These are phyloP conservation scores for Rallus crepitans DNA, from an alignment of 2,797 vertebrate genomes.

Conservation along the genomic window DNA sequence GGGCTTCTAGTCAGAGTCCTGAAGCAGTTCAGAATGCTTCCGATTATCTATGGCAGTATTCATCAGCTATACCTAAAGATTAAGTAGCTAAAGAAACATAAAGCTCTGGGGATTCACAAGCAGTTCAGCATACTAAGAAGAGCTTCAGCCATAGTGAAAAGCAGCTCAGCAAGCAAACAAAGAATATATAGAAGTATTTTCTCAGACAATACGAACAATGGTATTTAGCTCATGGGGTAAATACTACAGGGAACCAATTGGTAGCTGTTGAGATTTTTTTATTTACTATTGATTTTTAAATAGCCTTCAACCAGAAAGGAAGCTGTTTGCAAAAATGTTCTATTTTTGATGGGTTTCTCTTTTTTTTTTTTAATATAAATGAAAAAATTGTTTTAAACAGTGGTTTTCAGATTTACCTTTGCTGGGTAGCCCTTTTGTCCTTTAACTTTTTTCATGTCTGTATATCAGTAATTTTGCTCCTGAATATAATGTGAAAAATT, in stretches of 20 bases:
- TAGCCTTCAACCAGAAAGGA: background rate
- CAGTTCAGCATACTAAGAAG: background rate
- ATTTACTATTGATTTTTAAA: background rate
- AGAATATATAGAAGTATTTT: background rate
- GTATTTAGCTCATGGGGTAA: background rate
- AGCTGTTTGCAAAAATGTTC: background rate
- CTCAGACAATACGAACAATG: background rate
- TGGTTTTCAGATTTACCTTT: background rate
- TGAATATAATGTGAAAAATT: background rate
- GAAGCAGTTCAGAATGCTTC: background rate
- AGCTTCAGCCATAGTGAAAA: background rate
- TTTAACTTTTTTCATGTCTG: background rate
- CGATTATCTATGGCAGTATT: background rate
- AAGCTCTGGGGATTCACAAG: background rate
- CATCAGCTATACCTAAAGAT: background rate
- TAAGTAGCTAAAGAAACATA: background rate
- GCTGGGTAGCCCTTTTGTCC: background rate
- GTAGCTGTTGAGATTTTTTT: accelerated
- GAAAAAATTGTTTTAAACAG: background rate
- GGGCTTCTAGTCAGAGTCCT: background rate
- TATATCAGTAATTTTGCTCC: background rate
- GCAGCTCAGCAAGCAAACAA: background rate
- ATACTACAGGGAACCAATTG: background rate
- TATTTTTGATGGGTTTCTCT: background rate
- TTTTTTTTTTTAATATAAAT: background rate